Conservation (phyloP, 2,797 vertebrate genomes). For the Oreonectes daqikongensis region DNA sequence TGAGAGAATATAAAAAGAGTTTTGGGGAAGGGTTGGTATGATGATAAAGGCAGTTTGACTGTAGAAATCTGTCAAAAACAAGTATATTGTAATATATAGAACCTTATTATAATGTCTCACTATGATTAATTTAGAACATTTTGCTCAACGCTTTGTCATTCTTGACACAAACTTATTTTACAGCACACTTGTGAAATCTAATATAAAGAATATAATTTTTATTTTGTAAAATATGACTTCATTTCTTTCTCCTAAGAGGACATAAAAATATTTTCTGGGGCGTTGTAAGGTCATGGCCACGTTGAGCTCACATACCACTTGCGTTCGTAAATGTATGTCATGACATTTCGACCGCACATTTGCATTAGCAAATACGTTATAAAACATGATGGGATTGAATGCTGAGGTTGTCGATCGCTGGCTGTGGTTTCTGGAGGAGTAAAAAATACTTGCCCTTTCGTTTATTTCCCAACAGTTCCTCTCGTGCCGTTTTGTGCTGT, state of each 20-base stretch:
- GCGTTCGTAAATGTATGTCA: background rate
- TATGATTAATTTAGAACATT: too few species aligned
- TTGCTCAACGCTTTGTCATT: too few species aligned
- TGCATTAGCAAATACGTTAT: background rate
- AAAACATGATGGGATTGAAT: background rate
- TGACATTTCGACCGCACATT: background rate
- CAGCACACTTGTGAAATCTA: background rate
- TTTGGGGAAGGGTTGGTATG: too few species aligned
- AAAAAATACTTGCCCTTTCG: conserved; percentile 1
- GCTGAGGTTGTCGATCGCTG: background rate
- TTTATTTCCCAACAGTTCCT: background rate
- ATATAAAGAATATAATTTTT: background rate
- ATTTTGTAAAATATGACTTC: background rate
- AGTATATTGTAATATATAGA: too few species aligned
- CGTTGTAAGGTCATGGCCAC: background rate
- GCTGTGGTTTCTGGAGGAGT: conserved; percentile 6
- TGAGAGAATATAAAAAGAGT: background rate
- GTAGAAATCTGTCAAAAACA: too few species aligned
- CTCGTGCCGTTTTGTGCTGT: conserved; percentile 18
- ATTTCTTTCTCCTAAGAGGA: background rate
- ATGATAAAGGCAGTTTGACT: too few species aligned
- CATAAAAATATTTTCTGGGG: background rate
- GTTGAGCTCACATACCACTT: background rate
- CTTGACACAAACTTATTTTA: too few species aligned
- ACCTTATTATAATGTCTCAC: background rate